Percentiles rank a stretch among this genome's conserved stretches.
Evolutionary conservation across 2,113 vertebrate genomes (phyloP).

Genomic region (Coregonus clupeaformis): DNA sequence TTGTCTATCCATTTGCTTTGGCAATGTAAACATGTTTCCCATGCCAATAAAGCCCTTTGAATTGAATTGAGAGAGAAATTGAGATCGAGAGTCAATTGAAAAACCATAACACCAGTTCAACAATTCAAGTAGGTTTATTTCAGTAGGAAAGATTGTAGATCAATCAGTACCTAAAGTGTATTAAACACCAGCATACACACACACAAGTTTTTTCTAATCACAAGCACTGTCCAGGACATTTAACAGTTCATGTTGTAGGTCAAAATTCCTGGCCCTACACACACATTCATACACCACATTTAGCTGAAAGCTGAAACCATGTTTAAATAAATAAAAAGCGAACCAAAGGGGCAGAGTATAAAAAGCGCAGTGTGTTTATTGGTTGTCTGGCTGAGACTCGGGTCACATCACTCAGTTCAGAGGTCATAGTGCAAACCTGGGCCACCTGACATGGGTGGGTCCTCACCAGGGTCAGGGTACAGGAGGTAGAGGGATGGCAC

Average conservation of each 20-base stretch:
- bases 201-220: not conserved
- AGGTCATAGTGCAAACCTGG: slow-evolving; percentile 84
- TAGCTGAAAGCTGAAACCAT: slow-evolving; percentile 14
- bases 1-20: no score
- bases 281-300: slow-evolving; percentile 62
- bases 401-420: slow-evolving; percentile 81
- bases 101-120: slow-evolving; percentile 41
- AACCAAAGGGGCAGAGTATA: slow-evolving; percentile 60
- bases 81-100: slow-evolving; percentile 20
- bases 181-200: slow-evolving; percentile 64
- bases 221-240: not conserved
- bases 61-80: no score
- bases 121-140: slow-evolving; percentile 57
- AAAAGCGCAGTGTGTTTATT: slow-evolving; percentile 76
- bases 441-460: slow-evolving; percentile 34
- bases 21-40: no score
- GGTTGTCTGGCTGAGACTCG: slow-evolving; percentile 63
- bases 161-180: slow-evolving; percentile 59
- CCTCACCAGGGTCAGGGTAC: slow-evolving; percentile 36
- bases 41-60: no score
- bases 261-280: slow-evolving; percentile 50
- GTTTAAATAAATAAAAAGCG: slow-evolving; percentile 18
- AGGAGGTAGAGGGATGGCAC: slow-evolving; percentile 35
- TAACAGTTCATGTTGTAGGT: no score
- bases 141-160: not conserved